Evolutionary conservation across 1,140 invertebrate genomes (phyloP), one percentile per base, ranked within the genome.

Genomic region (Halyomorpha halys): DNA sequence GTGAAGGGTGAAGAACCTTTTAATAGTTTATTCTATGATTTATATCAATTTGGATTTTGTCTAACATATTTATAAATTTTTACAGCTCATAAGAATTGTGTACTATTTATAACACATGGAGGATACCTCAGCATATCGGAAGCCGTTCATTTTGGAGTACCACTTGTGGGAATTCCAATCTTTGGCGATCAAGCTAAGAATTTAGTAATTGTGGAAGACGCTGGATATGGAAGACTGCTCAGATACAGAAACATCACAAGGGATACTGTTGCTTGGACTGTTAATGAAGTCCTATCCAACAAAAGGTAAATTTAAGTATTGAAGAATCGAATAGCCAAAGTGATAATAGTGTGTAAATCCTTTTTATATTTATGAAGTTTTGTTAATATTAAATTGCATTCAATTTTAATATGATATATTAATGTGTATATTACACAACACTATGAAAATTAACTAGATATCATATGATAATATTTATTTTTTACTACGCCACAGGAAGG

Each of bases 81-180:
- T 63, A 15, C 64, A 69, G 68, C 62, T 61, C 68, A 69, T 44
- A 60, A 65, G 45, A 70, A 71, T 45, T 45, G 67, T 3, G 68
- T 66, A 60, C 18, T 80, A 0, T 86, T 90, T 65, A 82, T 90
- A 27, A 84, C 85, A 2, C 85, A 89, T 69, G 85, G 84, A 16
- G 87, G 87, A 18, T 71, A 83, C 21, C 74, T 85, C 16, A 86
- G 86, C 63, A 76, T 83, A 11, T 81, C 83, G 65, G 87, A 90
- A 74, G 80, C 84, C 3, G 74, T 87, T 18, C 83, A 84, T 73
- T 80, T 83, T 67, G 81, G 81, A 71, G 80, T 84, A 16, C 87
- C 87, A 1, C 75, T 88, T 0, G 72, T 89, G 23, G 84, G 82
- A 3, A 77, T 89, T 54, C 86, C 87, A 44, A 76, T 87, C 21